phyloP scores from a whole-genome alignment of 2,797 vertebrate genomes.

The Graptemys geographica region DNA sequence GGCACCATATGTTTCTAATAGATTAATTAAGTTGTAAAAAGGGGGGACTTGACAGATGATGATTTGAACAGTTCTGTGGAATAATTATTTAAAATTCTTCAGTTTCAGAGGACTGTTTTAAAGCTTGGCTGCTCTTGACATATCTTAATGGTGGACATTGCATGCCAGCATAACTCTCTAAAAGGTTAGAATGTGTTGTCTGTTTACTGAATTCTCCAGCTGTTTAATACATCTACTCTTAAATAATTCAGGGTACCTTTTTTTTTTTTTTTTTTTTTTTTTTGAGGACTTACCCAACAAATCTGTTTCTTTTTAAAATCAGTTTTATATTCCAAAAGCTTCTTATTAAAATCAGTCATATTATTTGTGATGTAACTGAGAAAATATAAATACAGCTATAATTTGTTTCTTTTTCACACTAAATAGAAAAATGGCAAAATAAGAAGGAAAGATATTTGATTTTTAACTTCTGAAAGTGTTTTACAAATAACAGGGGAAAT shows the following conservation, averaged over 20 bases:
- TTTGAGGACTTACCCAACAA: neutral
- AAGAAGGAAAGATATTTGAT: too few relatives aligned
- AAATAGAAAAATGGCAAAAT: too few relatives aligned
- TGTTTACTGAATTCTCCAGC: neutral
- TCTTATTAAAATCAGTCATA: neutral
- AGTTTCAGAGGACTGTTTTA: neutral
- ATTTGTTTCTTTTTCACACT: neutral
- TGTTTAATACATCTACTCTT: neutral
- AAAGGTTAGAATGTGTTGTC: neutral
- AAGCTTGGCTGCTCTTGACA: neutral
- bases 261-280: neutral
- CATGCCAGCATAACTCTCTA: neutral
- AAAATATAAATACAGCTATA: neutral
- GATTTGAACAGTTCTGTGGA: neutral
- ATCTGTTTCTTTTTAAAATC: neutral
- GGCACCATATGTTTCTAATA: neutral
- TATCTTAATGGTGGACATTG: neutral
- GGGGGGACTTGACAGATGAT: neutral
- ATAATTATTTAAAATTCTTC: neutral
- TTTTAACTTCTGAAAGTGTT: too few relatives aligned
- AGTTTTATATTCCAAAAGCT: neutral
- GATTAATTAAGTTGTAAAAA: neutral
- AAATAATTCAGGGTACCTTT: neutral
- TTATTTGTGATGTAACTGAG: neutral
- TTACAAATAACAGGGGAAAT: too few relatives aligned